Evolutionary conservation across 2,888 invertebrate genomes (phyloP), one percentile per base, ranked within the genome.

Genomic region (Philereme transversata): DNA sequence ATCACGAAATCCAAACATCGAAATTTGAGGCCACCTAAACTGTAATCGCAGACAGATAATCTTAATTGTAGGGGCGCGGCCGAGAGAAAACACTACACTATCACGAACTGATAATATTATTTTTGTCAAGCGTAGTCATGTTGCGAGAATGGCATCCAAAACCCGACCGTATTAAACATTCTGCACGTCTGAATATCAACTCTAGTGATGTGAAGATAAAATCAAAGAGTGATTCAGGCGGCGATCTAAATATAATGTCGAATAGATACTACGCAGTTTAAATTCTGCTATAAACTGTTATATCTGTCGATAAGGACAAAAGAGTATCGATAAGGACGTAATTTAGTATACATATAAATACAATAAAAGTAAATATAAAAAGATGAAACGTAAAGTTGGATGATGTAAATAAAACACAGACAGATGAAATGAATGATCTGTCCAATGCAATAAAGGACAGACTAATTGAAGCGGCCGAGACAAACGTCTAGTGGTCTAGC

Each of bases 61-160:
- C 83, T 74, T 84, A 87, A 88, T 86, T 78, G 81, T 69, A 84
- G 82, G 82, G 89, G 90, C 82, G 87, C 82, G 88, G 84, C 72
- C 73, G 56, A 44, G 58, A 55, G 56, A 63, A 49, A 58, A 55
- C 44, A 58, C 46, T 59, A 59, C 60, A 61, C 22, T 77, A 75
- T 76, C 75, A 68, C 64, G 53, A 50, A 59, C 60, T 67, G 82
- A 81, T 81, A 81, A 76, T 72, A 68, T 72, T 80, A 78, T 81
- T 81, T 81, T 75, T 63, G 52, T 57, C 55, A 60, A 52, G 45
- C 45, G 51, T 45, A 45, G 38, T 49, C 36, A 9, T 54, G 41
- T 33, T 33, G 33, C 11, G 33, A 49, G 52, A 58, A 51, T n/a
- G 36, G 41, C 50, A 57, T 45, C 48, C 53, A 36, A 66, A 63